A percentile compares a stretch with the other conserved stretches of the same genome.
Evolutionary conservation across 2,888 invertebrate genomes (phyloP).

Genomic region (Ochropacha duplaris): DNA sequence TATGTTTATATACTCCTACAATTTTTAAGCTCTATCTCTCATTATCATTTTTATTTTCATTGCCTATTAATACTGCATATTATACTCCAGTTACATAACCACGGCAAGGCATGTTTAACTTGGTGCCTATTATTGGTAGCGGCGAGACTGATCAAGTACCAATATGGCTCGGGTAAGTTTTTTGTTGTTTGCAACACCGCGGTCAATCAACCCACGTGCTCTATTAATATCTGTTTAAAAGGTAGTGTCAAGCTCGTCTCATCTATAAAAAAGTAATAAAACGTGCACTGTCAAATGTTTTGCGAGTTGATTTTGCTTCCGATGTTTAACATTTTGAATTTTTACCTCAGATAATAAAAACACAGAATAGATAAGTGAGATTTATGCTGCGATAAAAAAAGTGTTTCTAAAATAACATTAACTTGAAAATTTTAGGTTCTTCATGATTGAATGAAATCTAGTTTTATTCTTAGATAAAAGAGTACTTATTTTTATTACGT

Average conservation of each 20-base stretch:
- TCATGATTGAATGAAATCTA: too few relatives aligned
- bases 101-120: background rate
- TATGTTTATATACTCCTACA: background rate
- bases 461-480: too few relatives aligned
- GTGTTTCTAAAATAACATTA: too few relatives aligned
- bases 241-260: constrained; percentile 23
- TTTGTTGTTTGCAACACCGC: constrained; percentile 33
- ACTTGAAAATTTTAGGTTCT: too few relatives aligned
- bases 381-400: too few relatives aligned
- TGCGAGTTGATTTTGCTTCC: background rate
- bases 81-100: background rate
- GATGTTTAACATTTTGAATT: too few relatives aligned
- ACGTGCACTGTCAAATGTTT: background rate
- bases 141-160: background rate
- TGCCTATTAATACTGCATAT: background rate
- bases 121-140: background rate
- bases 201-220: constrained; percentile 42
- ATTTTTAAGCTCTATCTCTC: background rate
- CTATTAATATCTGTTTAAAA: constrained; percentile 37
- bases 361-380: too few relatives aligned
- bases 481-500: too few relatives aligned
- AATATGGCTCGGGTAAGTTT: constrained; percentile 12
- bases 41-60: background rate
- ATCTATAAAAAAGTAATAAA: constrained; percentile 1
- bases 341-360: too few relatives aligned